These are phyloP conservation scores for Acropternis orthonyx DNA, from an alignment of 2,797 vertebrate species.

Conservation along the genomic window DNA sequence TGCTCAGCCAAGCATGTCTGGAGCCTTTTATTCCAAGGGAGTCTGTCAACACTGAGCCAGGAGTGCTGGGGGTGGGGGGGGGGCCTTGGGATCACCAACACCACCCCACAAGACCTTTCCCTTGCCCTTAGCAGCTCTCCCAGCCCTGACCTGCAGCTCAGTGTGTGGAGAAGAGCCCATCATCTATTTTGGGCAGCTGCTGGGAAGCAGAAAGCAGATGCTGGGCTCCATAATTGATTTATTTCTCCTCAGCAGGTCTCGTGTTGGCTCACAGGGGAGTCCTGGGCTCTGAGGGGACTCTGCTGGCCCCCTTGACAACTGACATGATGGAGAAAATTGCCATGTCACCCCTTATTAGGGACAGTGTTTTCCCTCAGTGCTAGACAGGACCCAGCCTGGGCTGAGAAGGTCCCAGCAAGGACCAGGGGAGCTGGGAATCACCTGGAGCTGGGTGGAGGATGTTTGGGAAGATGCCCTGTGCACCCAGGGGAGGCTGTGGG, in stretches of 20 bases:
- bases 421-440: neutral
- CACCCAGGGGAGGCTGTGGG: neutral
- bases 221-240: neutral
- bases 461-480: neutral
- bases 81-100: neutral
- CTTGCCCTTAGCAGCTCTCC: neutral
- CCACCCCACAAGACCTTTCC: neutral
- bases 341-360: slow-evolving; percentile 24
- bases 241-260: neutral
- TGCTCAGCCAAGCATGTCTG: neutral
- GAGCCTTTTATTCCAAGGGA: neutral
- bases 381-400: neutral
- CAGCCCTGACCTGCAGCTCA: neutral
- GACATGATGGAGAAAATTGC: slow-evolving; percentile 70
- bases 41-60: neutral
- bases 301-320: slow-evolving; percentile 49
- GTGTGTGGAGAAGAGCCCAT: neutral
- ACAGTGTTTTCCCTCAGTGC: neutral
- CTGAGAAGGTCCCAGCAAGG: neutral
- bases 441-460: neutral
- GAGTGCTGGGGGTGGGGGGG: neutral
- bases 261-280: neutral
- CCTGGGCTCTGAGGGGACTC: neutral
- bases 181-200: neutral
- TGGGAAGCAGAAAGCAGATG: neutral